Base-by-base conservation (phyloP, 2,113 vertebrate genomes). In the Brienomyrus longianalis region DNA sequence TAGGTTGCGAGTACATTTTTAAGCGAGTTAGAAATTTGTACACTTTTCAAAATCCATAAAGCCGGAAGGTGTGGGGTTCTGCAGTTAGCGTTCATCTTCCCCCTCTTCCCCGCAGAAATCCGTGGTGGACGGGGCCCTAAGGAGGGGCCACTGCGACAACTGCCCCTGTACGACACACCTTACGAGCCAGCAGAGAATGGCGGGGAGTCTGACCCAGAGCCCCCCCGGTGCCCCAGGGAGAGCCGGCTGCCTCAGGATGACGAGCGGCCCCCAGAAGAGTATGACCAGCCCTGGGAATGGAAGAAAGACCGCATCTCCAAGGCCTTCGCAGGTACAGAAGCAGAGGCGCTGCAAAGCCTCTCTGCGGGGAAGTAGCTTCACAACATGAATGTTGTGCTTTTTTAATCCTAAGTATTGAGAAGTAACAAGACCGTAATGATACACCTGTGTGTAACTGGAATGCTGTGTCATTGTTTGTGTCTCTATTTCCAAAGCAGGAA, bases 231-330 rank as follows among this genome's bases (percentile, higher is more conserved):
- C 86, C 95, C 97, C 87, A 94, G 95, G 90, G 98, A 99, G 92
- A 98, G 97, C 95, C 96, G 98, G 74, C 96, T 99, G 91, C 98
- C 98, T 48, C 98, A 99, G 92, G 98, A 99, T 5, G 98, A 99
- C 0, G 98, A 99, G 95, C 97, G 98, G 93, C 98, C 98, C 1
- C 97, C 97, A 0, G 98, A 99, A 84, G 98, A 99, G 91, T 99
- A 99, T 1, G 98, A 99, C 94, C 98, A 99, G 92, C 98, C 98
- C 0, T 99, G 98, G 98, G 98, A 99, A 90, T 99, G 98, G 98
- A 99, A 99, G 94, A 98, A 98, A 91, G 97, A 98, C 17, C 95
- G 97, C 93, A 95, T 97, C 97, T 96, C 98, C 95, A 93, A 98
- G 92, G 97, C 97, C 31, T 97, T 99, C 88, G 97, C 98, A 98